phyloP scores from a whole-genome alignment of 2,888 invertebrate genomes.

The Macaria notata region DNA sequence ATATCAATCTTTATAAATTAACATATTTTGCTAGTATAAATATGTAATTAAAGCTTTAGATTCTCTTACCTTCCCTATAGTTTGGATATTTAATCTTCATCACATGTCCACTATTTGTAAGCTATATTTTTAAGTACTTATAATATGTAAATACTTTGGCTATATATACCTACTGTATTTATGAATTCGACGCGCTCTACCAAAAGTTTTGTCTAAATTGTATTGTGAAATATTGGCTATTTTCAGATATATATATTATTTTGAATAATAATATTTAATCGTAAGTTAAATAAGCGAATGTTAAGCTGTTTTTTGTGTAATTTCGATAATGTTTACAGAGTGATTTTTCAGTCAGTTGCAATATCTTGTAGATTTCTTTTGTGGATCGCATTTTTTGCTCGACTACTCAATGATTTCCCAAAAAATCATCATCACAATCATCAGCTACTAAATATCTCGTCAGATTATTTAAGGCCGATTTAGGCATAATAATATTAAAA shows the following conservation, averaged over 20 bases:
- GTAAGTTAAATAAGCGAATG: slow-evolving; percentile 40
- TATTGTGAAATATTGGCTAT: slow-evolving; percentile 53
- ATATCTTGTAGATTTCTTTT: no score
- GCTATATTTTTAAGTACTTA: slow-evolving; percentile 45
- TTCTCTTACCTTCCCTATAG: slow-evolving; percentile 23
- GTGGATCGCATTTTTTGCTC: no score
- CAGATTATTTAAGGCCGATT: no score
- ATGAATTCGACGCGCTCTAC: slow-evolving; percentile 49
- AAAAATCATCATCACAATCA: no score
- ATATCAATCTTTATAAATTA: no score
- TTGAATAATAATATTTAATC: slow-evolving; percentile 37
- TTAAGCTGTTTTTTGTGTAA: slow-evolving; percentile 41
- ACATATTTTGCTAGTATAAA: no score
- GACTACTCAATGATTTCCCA: no score
- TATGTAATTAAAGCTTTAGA: no score
- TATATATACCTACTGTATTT: slow-evolving; percentile 34
- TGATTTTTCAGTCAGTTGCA: no score
- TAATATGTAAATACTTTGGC: slow-evolving; percentile 58
- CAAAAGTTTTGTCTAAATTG: slow-evolving; percentile 58
- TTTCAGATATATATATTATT: slow-evolving; percentile 55
- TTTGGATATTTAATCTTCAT: slow-evolving; percentile 53
- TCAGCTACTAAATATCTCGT: no score
- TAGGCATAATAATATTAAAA: no score
- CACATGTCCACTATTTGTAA: slow-evolving; percentile 64
- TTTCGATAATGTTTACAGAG: slow-evolving; percentile 35